phyloP scores from a whole-genome alignment of 2,888 invertebrate genomes.

The Hydrotaea diabolus region DNA sequence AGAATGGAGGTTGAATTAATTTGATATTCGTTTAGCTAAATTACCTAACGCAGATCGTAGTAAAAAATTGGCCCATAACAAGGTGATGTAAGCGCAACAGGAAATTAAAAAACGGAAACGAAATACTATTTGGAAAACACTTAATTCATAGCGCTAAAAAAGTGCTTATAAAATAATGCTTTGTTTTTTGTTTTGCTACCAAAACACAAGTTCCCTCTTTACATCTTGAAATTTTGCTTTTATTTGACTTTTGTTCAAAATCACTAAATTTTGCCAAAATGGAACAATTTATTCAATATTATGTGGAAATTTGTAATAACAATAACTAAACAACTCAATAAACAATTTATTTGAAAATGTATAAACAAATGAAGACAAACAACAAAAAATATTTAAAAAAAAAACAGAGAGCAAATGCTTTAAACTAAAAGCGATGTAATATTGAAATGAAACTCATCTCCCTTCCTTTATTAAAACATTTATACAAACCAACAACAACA shows the following conservation, averaged over 20 bases:
- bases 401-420: constrained; percentile 26
- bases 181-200: no score
- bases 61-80: not conserved
- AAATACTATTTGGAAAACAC: no score
- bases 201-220: not conserved
- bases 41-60: not conserved
- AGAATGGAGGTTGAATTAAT: not conserved
- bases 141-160: no score
- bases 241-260: not conserved
- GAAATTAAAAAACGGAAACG: no score
- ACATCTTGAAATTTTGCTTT: not conserved
- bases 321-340: not conserved
- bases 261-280: not conserved
- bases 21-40: not conserved
- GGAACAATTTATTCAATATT: not conserved
- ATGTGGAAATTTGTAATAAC: not conserved
- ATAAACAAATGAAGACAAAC: constrained; percentile 27
- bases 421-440: constrained; percentile 47
- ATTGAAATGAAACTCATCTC: constrained; percentile 23
- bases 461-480: constrained; percentile 35
- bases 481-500: constrained; percentile 36
- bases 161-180: no score
- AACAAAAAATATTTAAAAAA: no score
- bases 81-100: no score
- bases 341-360: constrained; percentile 27